Percentiles rank a stretch among this genome's conserved stretches.
Evolutionary conservation across 1,140 invertebrate genomes (phyloP).

Genomic region (Anagrus nilaparvatae): DNA sequence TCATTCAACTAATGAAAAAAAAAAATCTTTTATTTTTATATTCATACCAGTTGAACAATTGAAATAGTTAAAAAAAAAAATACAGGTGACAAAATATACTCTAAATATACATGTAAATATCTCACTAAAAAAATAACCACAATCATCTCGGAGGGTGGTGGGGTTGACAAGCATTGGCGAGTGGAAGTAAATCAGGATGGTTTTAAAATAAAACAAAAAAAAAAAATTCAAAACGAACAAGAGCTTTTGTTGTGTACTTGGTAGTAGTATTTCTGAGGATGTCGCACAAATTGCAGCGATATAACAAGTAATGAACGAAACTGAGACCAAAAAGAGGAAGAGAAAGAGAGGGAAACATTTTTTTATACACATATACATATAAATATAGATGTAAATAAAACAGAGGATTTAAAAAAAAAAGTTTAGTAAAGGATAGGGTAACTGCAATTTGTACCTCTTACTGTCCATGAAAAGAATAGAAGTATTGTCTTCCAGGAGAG

Average conservation of each 20-base stretch:
- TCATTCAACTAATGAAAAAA: too few species aligned
- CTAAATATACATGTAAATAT: slow-evolving; percentile 11
- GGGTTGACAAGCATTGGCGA: too few species aligned
- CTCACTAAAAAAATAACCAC: slow-evolving; percentile 13
- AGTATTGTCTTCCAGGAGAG: slow-evolving; percentile 42
- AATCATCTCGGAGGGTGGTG: slow-evolving; percentile 16
- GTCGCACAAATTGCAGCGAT: slow-evolving; percentile 12
- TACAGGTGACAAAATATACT: neutral
- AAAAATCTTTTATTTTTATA: too few species aligned
- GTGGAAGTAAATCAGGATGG: too few species aligned
- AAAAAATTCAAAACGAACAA: slow-evolving; percentile 39
- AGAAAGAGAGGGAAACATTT: slow-evolving; percentile 11
- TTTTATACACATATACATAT: too few species aligned
- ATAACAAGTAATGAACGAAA: slow-evolving; percentile 4
- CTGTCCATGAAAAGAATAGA: slow-evolving; percentile 41
- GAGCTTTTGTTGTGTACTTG: slow-evolving; percentile 39
- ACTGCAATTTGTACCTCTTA: slow-evolving; percentile 45
- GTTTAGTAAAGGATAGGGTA: too few species aligned
- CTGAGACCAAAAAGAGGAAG: neutral
- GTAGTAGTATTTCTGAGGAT: slow-evolving; percentile 32
- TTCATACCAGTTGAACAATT: too few species aligned
- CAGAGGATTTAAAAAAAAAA: too few species aligned
- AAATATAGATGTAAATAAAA: too few species aligned
- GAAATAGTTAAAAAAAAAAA: neutral
- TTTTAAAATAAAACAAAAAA: too few species aligned